phyloP scores from a whole-genome alignment of 2,888 invertebrate species.

The Clusia tigrina region DNA sequence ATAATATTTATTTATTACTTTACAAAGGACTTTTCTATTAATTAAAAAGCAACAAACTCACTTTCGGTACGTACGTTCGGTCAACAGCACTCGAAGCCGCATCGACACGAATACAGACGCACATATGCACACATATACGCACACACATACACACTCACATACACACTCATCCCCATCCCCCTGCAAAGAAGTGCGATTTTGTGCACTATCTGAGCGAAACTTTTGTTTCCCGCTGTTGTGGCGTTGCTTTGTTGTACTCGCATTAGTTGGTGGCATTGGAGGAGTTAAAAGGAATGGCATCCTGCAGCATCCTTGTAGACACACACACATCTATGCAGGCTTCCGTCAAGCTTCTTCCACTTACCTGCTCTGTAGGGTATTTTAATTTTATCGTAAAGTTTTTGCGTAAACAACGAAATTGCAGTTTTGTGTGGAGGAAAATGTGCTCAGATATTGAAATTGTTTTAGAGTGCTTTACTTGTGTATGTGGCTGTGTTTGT shows the following conservation, averaged over 20 bases:
- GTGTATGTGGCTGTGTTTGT: neutral
- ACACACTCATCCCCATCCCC: constrained; percentile 8
- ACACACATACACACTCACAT: constrained; percentile 23
- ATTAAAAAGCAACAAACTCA: constrained; percentile 61
- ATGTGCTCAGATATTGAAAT: neutral
- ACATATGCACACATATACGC: neutral
- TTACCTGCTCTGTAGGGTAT: constrained; percentile 49
- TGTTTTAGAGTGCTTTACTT: neutral
- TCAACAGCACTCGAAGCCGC: neutral
- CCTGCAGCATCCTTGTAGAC: neutral
- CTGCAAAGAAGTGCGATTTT: neutral
- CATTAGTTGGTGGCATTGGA: neutral
- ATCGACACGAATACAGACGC: neutral
- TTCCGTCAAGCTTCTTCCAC: neutral
- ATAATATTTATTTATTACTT: constrained; percentile 63
- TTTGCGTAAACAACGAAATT: constrained; percentile 45
- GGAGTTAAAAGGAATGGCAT: neutral
- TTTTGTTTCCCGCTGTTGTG: neutral
- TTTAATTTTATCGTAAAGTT: constrained; percentile 55
- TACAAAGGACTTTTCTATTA: constrained; percentile 63
- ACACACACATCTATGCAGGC: neutral
- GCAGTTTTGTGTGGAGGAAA: constrained; percentile 5
- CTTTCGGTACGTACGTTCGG: neutral
- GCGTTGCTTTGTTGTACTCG: neutral
- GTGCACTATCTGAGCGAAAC: neutral